Base-by-base conservation (phyloP, 2,797 vertebrate genomes). In the Austrolebias charrua region DNA sequence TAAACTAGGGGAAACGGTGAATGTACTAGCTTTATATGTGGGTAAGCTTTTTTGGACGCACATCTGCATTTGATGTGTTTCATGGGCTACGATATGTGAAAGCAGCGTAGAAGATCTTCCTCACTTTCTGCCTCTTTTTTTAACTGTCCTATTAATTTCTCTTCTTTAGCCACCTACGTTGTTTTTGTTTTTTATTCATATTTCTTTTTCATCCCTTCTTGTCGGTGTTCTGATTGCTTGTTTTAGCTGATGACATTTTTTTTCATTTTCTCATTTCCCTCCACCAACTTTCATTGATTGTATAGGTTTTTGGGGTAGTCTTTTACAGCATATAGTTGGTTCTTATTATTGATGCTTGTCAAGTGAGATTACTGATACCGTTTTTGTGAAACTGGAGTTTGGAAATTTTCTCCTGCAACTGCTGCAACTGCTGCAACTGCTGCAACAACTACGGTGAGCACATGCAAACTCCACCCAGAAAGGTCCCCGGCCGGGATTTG, bases 1-100 rank as follows among this genome's bases (percentile, higher is more conserved):
- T 24, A 24, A 24, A 24, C 24, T 24, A 24, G 24, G 24, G 24
- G 24, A 24, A 24, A 24, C 24, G 3, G 2, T 24, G 24, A 24
- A 53, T 35, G 59, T 73, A 65, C 58, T 55, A 72, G 18, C 42
- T 44, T 28, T 47, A 40, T 42, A 38, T 38, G 8, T 50, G 31
- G 18, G 12, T 49, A 49, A 44, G 20, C 16, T 7, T 40, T 44
- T 56, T 49, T 59, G 33, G 3, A 9, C 6, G 33, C 10, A 61
- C 51, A 19, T 45, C 43, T 62, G 18, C 55, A 69, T 50, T n/a
- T 35, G 24, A 54, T 13, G 33, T 57, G 3, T 4, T 58, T 40
- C 45, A 38, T 15, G 11, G 13, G 18, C 52, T 15, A 40, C 35
- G 58, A 40, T 48, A 33, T 45, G 8, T 45, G 5, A 3, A 54